Evolutionary conservation across 2,797 vertebrate species (phyloP).

Genomic region (Tamandua tetradactyla): DNA sequence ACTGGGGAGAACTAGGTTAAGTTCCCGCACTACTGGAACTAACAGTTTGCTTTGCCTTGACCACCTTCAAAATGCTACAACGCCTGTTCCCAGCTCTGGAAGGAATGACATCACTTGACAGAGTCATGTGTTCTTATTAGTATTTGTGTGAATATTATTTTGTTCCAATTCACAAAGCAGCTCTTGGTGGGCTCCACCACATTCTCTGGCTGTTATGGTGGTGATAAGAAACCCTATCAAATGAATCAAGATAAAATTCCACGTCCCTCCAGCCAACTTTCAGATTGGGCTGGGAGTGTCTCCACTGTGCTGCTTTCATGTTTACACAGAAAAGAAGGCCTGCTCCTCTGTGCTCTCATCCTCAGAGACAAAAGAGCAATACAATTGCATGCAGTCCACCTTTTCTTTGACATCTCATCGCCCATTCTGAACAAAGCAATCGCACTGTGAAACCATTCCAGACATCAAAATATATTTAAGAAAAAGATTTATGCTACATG

Average conservation of each 20-base stretch:
- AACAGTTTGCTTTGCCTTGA: background rate
- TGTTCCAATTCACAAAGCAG: background rate
- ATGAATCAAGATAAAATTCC: background rate
- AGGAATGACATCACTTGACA: background rate
- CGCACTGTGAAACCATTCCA: background rate
- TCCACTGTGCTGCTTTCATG: background rate
- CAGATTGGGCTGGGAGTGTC: background rate
- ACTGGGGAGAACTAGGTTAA: background rate
- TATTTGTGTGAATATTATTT: background rate
- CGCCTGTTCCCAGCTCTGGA: background rate
- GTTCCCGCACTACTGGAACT: background rate
- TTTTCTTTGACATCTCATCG: slow-evolving; percentile 13
- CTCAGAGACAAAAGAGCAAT: background rate
- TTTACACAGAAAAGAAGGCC: background rate
- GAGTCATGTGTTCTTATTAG: background rate
- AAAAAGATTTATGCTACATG: background rate
- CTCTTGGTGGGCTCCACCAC: background rate
- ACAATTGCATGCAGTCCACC: background rate
- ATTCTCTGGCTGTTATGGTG: background rate
- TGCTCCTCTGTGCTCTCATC: background rate
- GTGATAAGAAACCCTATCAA: background rate
- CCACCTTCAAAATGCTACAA: background rate
- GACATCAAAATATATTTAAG: background rate
- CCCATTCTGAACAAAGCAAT: background rate
- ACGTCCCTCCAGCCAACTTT: background rate